Percentiles rank a stretch among this genome's conserved stretches.
Evolutionary conservation across 2,888 invertebrate species (phyloP).

Genomic region (Ellobium chinense): DNA sequence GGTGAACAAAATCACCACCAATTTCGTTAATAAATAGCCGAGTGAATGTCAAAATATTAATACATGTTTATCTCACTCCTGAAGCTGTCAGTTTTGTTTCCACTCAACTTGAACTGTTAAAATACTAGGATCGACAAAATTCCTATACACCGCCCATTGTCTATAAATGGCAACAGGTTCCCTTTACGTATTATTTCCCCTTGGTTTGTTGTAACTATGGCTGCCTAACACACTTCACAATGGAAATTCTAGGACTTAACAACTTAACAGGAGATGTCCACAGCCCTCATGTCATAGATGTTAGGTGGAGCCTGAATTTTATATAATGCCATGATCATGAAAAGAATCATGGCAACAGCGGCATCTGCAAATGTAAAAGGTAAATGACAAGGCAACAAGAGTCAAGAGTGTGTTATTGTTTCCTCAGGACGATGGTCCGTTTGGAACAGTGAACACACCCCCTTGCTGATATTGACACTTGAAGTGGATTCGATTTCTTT

Average conservation of each 20-base stretch:
- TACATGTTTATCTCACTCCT: too few species aligned
- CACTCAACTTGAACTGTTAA: too few species aligned
- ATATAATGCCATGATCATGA: slow-evolving; percentile 35
- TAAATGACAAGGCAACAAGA: too few species aligned
- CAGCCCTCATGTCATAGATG: background rate
- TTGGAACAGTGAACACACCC: too few species aligned
- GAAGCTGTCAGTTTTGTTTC: too few species aligned
- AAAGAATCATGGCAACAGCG: slow-evolving; percentile 43
- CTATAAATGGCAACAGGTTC: slow-evolving; percentile 48
- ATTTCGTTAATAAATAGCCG: too few species aligned
- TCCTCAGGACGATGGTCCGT: too few species aligned
- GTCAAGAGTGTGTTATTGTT: too few species aligned
- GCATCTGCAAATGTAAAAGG: slow-evolving; percentile 45
- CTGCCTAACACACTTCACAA: slow-evolving; percentile 7
- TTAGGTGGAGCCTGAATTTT: background rate
- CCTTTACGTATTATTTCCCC: slow-evolving; percentile 13
- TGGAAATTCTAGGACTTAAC: background rate
- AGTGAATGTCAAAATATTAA: too few species aligned
- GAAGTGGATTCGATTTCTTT: too few species aligned
- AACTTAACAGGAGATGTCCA: background rate
- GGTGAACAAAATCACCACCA: too few species aligned
- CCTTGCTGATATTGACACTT: too few species aligned
- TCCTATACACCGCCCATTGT: slow-evolving; percentile 24
- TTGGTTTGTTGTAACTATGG: slow-evolving; percentile 44
- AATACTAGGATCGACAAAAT: slow-evolving; percentile 6